phyloP scores from a whole-genome alignment of 2,888 invertebrate species.

The Allophyes oxyacanthae region DNA sequence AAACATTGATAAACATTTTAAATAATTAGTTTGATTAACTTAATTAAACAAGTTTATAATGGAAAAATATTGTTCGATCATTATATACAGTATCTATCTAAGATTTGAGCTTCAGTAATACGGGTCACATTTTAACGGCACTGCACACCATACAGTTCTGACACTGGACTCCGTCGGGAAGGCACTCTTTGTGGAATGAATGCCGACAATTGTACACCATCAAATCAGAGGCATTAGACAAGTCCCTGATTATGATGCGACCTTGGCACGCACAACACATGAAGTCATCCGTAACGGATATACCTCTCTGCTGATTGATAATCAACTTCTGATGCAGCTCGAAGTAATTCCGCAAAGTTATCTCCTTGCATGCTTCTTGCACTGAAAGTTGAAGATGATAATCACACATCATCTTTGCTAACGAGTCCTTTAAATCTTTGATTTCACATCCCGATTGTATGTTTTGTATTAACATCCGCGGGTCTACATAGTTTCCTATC shows the following conservation, averaged over 20 bases:
- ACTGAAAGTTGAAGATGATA: slow-evolving; percentile 97
- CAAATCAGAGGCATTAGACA: slow-evolving; percentile 91
- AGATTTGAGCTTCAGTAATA: slow-evolving; percentile 66
- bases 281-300: slow-evolving; percentile 92
- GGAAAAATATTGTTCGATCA: slow-evolving; percentile 48
- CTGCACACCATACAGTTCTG: slow-evolving; percentile 79
- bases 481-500: slow-evolving; percentile 95
- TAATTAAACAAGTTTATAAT: slow-evolving; percentile 59
- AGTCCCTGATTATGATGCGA: slow-evolving; percentile 93
- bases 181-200: slow-evolving; percentile 95
- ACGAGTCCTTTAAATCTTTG: slow-evolving; percentile 95
- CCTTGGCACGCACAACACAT: slow-evolving; percentile 94
- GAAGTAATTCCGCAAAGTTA: slow-evolving; percentile 97
- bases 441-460: slow-evolving; percentile 96
- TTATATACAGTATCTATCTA: slow-evolving; percentile 65
- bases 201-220: slow-evolving; percentile 97
- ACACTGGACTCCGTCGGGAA: slow-evolving; percentile 86
- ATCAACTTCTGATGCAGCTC: slow-evolving; percentile 95
- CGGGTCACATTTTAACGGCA: slow-evolving; percentile 82
- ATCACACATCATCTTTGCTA: slow-evolving; percentile 98
- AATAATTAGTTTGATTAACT: slow-evolving; percentile 58
- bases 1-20: slow-evolving; percentile 62
- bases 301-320: slow-evolving; percentile 93
- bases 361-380: slow-evolving; percentile 96
- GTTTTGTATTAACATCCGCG: slow-evolving; percentile 94